Percentiles rank a stretch among this genome's conserved stretches.
Evolutionary conservation across 2,797 vertebrate genomes (phyloP).

Genomic region (Toxotes lorentzi): DNA sequence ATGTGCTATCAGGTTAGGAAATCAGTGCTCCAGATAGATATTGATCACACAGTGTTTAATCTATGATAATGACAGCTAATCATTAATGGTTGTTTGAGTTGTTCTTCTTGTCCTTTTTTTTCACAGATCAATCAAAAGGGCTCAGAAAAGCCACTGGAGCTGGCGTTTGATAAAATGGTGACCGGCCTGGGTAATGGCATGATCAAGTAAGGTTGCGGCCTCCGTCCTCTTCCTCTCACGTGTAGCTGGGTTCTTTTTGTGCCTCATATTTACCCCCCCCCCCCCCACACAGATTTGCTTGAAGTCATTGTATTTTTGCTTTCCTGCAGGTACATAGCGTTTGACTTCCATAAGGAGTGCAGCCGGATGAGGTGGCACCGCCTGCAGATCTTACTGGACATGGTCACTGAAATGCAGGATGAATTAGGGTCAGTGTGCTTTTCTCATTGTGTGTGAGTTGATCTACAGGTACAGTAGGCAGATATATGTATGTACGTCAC

Average conservation of each 20-base stretch:
- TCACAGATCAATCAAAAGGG: slow-evolving; percentile 95
- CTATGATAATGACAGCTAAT: background rate
- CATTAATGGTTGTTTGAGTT: background rate
- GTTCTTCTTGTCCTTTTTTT: background rate
- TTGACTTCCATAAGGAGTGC: slow-evolving; percentile 98
- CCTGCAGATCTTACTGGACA: slow-evolving; percentile 92
- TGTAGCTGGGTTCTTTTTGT: background rate
- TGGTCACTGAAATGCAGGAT: slow-evolving; percentile 90
- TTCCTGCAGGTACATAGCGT: slow-evolving; percentile 89
- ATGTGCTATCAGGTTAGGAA: background rate
- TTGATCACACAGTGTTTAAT: background rate
- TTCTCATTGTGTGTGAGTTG: background rate
- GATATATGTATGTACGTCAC: background rate
- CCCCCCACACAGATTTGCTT: background rate
- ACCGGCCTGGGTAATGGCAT: slow-evolving; percentile 90
- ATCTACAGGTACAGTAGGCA: background rate
- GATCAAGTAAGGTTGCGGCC: slow-evolving; percentile 88
- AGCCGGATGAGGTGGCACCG: slow-evolving; percentile 97
- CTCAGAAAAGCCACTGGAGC: slow-evolving; percentile 94
- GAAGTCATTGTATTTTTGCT: background rate
- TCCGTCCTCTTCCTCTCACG: background rate
- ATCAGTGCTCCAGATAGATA: background rate
- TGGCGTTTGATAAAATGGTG: slow-evolving; percentile 93
- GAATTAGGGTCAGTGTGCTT: slow-evolving; percentile 89
- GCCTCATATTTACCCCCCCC: background rate